A percentile compares a stretch with the other conserved stretches of the same genome.
These are phyloP conservation scores for Acrobasis suavella DNA, from an alignment of 2,888 invertebrate species.

Conservation along the genomic window DNA sequence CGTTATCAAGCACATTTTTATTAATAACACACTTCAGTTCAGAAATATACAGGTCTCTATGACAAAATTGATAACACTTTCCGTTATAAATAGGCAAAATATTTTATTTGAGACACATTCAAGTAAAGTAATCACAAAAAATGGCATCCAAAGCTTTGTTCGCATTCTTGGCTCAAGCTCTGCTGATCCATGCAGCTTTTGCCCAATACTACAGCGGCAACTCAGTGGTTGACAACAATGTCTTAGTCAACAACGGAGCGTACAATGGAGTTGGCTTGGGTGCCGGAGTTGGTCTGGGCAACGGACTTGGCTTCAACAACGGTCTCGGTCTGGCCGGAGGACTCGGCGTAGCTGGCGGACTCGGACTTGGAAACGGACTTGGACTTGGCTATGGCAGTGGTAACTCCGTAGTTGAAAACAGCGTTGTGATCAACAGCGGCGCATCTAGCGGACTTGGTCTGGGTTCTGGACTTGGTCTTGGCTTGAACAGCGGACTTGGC, in stretches of 20 bases:
- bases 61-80: conserved; percentile 2
- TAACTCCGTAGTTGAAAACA: background rate
- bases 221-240: conserved; percentile 15
- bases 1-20: too few relatives aligned
- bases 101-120: background rate
- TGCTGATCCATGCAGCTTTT: conserved; percentile 25
- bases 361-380: background rate
- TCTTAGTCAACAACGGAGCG: conserved; percentile 3
- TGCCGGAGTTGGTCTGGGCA: background rate
- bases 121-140: background rate
- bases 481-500: background rate
- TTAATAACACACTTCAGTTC: too few relatives aligned
- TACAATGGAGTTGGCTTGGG: background rate
- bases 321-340: conserved; percentile 9
- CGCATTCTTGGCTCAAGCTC: conserved; percentile 18
- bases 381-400: background rate
- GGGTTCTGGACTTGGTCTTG: background rate
- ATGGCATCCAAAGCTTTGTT: conserved; percentile 25
- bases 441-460: background rate
- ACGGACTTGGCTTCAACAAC: background rate
- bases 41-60: conserved; percentile 9
- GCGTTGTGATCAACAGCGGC: conserved; percentile 17
- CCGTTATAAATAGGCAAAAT: background rate
- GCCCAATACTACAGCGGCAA: conserved; percentile 2
- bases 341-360: conserved; percentile 9